phyloP scores from a whole-genome alignment of 1,140 invertebrate species.

The Drosophila orena region DNA sequence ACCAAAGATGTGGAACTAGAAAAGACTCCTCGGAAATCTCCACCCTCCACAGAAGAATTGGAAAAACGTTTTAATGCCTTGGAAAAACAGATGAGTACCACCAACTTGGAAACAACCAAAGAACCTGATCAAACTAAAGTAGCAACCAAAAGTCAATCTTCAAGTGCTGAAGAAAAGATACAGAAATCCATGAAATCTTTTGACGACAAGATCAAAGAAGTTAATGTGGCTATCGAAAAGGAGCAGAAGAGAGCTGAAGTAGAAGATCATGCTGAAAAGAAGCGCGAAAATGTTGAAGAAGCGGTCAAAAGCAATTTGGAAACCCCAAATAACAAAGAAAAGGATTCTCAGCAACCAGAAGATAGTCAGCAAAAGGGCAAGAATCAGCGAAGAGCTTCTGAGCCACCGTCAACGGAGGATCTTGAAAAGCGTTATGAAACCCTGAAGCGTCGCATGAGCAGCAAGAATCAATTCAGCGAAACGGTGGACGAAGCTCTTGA shows the following conservation, averaged over 20 bases:
- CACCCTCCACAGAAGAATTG: constrained; percentile 76
- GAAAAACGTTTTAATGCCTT: constrained; percentile 78
- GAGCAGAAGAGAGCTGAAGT: constrained; percentile 2
- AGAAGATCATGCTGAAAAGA: background rate
- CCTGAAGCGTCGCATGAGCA: constrained; percentile 75
- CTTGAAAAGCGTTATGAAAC: constrained; percentile 75
- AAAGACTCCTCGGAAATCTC: constrained; percentile 41
- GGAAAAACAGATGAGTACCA: constrained; percentile 67
- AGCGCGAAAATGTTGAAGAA: background rate
- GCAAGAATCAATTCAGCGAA: constrained; percentile 54
- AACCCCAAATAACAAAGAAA: background rate
- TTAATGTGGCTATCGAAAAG: constrained; percentile 21
- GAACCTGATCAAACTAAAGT: constrained; percentile 18
- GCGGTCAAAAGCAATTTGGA: background rate
- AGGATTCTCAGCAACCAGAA: background rate
- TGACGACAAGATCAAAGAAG: constrained; percentile 49
- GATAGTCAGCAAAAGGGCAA: constrained; percentile 13
- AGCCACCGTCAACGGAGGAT: constrained; percentile 79
- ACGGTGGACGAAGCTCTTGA: constrained; percentile 57
- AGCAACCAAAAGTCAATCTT: background rate
- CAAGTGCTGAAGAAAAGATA: constrained; percentile 6
- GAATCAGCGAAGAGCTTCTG: constrained; percentile 64
- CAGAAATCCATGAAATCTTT: constrained; percentile 35
- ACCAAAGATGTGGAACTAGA: background rate
- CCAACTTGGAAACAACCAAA: constrained; percentile 26